phyloP scores from a whole-genome alignment of 1,140 invertebrate genomes.

The Portunus trituberculatus region DNA sequence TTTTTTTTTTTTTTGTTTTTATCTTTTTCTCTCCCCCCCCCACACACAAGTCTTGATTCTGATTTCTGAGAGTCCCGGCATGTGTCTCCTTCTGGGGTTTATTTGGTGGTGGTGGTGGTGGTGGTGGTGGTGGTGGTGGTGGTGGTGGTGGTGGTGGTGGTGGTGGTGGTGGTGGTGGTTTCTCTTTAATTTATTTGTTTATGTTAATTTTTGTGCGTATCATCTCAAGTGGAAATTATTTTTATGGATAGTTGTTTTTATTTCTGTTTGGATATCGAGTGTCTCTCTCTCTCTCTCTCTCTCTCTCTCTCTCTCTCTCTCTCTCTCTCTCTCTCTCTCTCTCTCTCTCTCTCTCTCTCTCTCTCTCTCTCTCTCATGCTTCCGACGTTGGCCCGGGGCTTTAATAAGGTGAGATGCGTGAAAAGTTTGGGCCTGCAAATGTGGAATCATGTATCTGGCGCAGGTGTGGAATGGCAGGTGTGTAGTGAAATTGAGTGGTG shows the following conservation, averaged over 20 bases:
- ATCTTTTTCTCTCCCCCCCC: too few relatives aligned
- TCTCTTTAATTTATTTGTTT: too few relatives aligned
- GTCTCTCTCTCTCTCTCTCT: not conserved
- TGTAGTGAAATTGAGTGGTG: not conserved
- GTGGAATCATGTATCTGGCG: not conserved
- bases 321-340: not conserved
- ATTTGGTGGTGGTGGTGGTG: too few relatives aligned
- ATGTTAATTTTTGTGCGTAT: not conserved
- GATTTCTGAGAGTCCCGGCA: too few relatives aligned
- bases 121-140: too few relatives aligned
- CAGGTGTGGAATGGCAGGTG: conserved; percentile 1
- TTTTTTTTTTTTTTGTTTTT: too few relatives aligned
- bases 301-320: conserved; percentile 9
- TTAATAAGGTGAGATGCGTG: conserved; percentile 14
- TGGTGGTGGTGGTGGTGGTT: not conserved
- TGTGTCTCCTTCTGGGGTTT: too few relatives aligned
- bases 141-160: not conserved
- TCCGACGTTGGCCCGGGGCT: not conserved
- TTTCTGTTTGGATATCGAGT: not conserved
- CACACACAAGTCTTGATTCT: too few relatives aligned
- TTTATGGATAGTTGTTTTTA: not conserved
- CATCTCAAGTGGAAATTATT: not conserved
- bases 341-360: not conserved
- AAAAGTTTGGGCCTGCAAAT: not conserved
- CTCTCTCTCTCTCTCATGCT: not conserved